Evolutionary conservation across 2,888 invertebrate species (phyloP), one percentile per base, ranked within the genome.

Genomic region (Nasonia oneida): DNA sequence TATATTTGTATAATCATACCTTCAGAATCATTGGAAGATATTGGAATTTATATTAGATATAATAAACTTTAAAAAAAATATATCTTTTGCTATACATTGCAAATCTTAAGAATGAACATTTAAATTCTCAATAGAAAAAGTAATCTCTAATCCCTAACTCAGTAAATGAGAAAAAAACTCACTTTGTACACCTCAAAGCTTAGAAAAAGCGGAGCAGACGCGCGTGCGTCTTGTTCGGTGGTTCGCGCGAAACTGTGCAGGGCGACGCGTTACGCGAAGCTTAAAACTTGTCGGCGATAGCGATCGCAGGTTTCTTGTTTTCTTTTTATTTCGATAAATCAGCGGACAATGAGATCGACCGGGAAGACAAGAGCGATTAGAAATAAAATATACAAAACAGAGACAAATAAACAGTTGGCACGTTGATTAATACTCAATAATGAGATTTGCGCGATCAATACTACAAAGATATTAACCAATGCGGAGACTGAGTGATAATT

Each of bases 241-340:
- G 83, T 70, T 87, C 78, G 81, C 84, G 81, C 81, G 77, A 83
- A 85, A 87, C 87, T 87, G 87, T 67, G 83, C 85, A 73, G 83
- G 77, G 74, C 79, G 70, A 12, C 77, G 81, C 29, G 84, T 75
- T 76, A 76, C 84, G 82, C 79, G 79, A 73, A 87, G 84, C 81
- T 84, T 84, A 84, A 82, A 79, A 82, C 75, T 81, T 71, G 82
- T 39, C 57, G 70, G 74, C 82, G 80, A 84, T 78, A 84, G 81
- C 14, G 37, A 81, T 84, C 79, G 42, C 47, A n/a, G 70, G n/a
- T 42, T 73, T 77, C 50, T 79, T 18, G 33, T 80, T 42, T 39
- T 75, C 39, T 50, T 50, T 67, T 39, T 57, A 10, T 23, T 73
- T 23, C n/a, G 50, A 83, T 23, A 83, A 83, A 78, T 73, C 29